Percentiles rank a stretch among this genome's conserved stretches.
These are phyloP conservation scores for Dolichopus griseipennis DNA, from an alignment of 2,888 invertebrate genomes.

Conservation along the genomic window DNA sequence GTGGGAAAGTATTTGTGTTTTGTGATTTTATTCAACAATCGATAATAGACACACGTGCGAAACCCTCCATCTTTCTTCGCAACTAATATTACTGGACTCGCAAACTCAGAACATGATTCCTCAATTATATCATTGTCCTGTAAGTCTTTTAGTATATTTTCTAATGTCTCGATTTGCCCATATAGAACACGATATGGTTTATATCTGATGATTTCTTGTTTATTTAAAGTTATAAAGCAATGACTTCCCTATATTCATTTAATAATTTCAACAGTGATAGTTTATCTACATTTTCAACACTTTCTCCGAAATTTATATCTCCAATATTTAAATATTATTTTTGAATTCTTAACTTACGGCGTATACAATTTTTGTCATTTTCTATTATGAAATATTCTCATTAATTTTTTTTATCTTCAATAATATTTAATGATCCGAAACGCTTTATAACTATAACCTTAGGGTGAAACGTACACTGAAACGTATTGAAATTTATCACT, in stretches of 20 bases:
- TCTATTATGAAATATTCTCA: too few relatives aligned
- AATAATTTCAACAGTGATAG: neutral
- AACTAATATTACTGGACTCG: constrained; percentile 2
- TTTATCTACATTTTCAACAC: neutral
- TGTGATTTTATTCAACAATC: too few relatives aligned
- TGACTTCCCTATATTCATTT: neutral
- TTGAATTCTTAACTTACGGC: neutral
- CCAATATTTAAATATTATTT: neutral
- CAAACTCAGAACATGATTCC: constrained; percentile 1
- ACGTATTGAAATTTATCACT: too few relatives aligned
- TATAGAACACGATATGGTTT: neutral
- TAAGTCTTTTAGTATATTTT: neutral
- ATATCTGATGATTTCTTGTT: neutral
- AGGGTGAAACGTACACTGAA: too few relatives aligned
- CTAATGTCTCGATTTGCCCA: constrained; percentile 4
- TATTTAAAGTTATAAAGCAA: neutral
- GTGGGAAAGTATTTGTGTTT: neutral
- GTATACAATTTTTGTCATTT: too few relatives aligned
- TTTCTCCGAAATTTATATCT: neutral
- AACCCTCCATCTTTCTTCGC: neutral
- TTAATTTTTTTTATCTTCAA: too few relatives aligned
- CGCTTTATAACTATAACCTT: too few relatives aligned
- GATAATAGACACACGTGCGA: neutral
- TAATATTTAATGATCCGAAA: too few relatives aligned
- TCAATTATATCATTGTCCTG: neutral